Evolutionary conservation across 2,888 invertebrate genomes (phyloP).

Genomic region (Xanthorhoe spadicearia): DNA sequence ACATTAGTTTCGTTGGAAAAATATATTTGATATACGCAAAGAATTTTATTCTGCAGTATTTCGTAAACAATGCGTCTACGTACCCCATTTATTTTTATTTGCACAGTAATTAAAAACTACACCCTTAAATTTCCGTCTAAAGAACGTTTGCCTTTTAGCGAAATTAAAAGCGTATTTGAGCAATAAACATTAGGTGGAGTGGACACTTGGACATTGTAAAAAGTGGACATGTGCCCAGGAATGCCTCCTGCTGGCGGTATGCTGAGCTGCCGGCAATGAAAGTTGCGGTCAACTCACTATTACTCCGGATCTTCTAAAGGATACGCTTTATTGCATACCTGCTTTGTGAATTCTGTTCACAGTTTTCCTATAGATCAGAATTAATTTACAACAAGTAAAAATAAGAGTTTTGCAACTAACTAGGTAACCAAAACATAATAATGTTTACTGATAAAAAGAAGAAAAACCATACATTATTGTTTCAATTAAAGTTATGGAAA

Average conservation of each 20-base stretch:
- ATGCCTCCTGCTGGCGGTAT: slow-evolving; percentile 58
- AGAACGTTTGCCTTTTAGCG: slow-evolving; percentile 39
- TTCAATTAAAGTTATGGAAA: too few relatives aligned
- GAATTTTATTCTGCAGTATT: slow-evolving; percentile 30
- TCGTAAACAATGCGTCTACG: slow-evolving; percentile 26
- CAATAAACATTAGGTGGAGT: slow-evolving; percentile 44
- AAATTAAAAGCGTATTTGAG: slow-evolving; percentile 42
- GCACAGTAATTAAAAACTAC: slow-evolving; percentile 37
- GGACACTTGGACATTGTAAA: slow-evolving; percentile 45
- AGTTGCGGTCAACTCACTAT: slow-evolving; percentile 39
- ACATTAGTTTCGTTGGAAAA: slow-evolving; percentile 3
- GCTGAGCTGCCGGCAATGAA: slow-evolving; percentile 77
- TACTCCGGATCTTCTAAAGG: slow-evolving; percentile 47
- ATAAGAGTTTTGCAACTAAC: too few relatives aligned
- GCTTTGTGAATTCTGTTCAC: neutral
- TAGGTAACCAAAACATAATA: too few relatives aligned
- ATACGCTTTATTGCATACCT: slow-evolving; percentile 37
- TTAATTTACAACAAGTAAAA: too few relatives aligned
- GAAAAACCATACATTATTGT: too few relatives aligned
- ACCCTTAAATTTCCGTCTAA: slow-evolving; percentile 34
- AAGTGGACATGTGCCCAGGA: slow-evolving; percentile 41
- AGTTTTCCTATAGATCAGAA: neutral
- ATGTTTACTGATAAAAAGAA: too few relatives aligned
- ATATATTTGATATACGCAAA: slow-evolving; percentile 13
- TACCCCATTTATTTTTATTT: slow-evolving; percentile 31